Conservation (phyloP, 2,797 vertebrate species). For the Sebastes minor region DNA sequence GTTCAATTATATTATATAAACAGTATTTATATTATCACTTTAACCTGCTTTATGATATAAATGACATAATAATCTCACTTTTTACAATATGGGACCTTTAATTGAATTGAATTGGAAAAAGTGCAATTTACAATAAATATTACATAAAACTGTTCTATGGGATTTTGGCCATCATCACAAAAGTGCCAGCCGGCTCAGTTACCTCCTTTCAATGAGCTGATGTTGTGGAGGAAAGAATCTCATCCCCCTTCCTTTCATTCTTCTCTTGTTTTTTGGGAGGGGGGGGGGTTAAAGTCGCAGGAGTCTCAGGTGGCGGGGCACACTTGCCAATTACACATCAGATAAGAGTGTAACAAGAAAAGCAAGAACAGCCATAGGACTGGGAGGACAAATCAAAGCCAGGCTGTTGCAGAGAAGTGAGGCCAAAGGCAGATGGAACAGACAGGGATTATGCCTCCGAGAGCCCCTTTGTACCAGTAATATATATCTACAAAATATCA, state of each 20-base stretch:
- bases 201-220: constrained; percentile 48
- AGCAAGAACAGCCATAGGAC: constrained; percentile 45
- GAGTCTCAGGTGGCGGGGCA: constrained; percentile 80
- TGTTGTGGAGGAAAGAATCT: constrained; percentile 47
- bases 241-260: constrained; percentile 24
- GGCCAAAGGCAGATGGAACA: constrained; percentile 28
- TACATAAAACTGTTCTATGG: background rate
- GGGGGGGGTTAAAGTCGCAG: constrained; percentile 31
- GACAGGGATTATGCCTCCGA: constrained; percentile 27
- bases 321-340: constrained; percentile 75
- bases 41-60: too few species aligned
- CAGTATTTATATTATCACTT: too few species aligned
- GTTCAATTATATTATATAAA: too few species aligned
- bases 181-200: constrained; percentile 22
- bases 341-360: constrained; percentile 70
- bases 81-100: too few species aligned
- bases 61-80: too few species aligned
- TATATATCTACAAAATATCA: background rate
- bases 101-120: background rate
- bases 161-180: background rate
- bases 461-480: constrained; percentile 15
- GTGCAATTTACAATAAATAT: background rate
- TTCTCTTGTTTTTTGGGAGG: constrained; percentile 38
- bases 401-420: constrained; percentile 15
- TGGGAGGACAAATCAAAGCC: constrained; percentile 36